A percentile compares a stretch with the other conserved stretches of the same genome.
Evolutionary conservation across 2,113 vertebrate genomes (phyloP).

Genomic region (Tor tambroides): DNA sequence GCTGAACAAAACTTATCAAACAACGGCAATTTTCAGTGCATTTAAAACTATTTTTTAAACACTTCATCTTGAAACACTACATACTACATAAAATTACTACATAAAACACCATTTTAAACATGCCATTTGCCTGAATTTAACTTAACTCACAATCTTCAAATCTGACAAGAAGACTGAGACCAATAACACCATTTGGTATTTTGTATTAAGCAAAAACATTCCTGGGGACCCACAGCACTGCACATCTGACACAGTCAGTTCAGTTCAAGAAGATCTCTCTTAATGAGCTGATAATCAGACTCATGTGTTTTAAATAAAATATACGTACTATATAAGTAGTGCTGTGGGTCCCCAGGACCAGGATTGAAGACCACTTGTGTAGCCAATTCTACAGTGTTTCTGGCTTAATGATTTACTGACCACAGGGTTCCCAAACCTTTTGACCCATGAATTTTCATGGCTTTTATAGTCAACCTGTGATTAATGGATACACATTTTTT

Average conservation of each 20-base stretch:
- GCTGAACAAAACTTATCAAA: neutral
- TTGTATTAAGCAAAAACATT: neutral
- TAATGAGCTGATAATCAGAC: neutral
- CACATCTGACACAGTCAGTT: neutral
- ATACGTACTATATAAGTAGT: neutral
- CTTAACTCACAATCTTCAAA: neutral
- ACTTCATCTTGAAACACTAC: neutral
- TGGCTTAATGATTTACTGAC: neutral
- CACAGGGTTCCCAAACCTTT: constrained; percentile 9
- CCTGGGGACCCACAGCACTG: neutral
- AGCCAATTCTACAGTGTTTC: neutral
- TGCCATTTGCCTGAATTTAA: neutral
- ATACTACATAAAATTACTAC: neutral
- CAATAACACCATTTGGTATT: neutral
- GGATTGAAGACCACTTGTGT: neutral
- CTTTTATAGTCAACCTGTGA: neutral
- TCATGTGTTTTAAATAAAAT: neutral
- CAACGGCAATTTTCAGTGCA: neutral
- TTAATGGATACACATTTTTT: neutral
- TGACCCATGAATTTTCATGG: neutral
- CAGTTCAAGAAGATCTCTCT: neutral
- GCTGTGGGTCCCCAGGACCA: neutral
- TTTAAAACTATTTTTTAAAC: neutral
- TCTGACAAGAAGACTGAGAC: neutral
- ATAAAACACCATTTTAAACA: neutral